Conservation (phyloP, 64 coral and sea anemone genomes). For the Catalaphyllia jardinei region DNA sequence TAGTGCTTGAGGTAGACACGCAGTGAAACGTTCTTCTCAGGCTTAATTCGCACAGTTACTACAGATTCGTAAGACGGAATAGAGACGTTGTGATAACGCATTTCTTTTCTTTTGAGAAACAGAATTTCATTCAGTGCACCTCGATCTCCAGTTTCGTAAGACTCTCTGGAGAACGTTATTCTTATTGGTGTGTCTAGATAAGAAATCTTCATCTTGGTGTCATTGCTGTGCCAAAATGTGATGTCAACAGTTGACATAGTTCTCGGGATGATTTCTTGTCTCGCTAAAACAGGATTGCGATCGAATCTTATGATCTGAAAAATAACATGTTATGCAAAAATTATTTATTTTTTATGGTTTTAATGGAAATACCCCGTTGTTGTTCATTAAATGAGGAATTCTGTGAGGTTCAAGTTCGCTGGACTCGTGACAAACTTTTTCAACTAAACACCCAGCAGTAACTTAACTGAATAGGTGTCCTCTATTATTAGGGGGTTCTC, state of each 20-base stretch:
- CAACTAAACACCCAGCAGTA: too few species aligned
- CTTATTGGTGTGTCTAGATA: constrained; percentile 13
- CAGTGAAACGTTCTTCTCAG: neutral
- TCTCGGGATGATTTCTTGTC: neutral
- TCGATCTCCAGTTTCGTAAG: neutral
- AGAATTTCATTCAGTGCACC: neutral
- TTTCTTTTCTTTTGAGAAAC: constrained; percentile 1
- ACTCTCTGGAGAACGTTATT: constrained; percentile 1
- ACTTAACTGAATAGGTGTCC: too few species aligned
- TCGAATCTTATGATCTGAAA: constrained; percentile 14
- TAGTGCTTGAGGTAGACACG: constrained; percentile 17
- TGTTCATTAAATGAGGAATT: too few species aligned
- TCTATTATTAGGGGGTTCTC: too few species aligned
- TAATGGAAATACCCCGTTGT: too few species aligned
- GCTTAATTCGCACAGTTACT: constrained; percentile 23
- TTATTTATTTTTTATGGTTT: too few species aligned
- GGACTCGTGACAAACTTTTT: too few species aligned
- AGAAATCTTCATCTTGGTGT: neutral
- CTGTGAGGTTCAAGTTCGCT: too few species aligned
- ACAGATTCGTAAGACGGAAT: constrained; percentile 24
- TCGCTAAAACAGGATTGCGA: neutral
- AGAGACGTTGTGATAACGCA: constrained; percentile 40
- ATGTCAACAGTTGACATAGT: constrained; percentile 1
- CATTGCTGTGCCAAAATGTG: neutral
- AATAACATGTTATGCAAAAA: too few species aligned